phyloP scores from a whole-genome alignment of 92 coral and sea anemone genomes.

The Parazoanthus swiftii region DNA sequence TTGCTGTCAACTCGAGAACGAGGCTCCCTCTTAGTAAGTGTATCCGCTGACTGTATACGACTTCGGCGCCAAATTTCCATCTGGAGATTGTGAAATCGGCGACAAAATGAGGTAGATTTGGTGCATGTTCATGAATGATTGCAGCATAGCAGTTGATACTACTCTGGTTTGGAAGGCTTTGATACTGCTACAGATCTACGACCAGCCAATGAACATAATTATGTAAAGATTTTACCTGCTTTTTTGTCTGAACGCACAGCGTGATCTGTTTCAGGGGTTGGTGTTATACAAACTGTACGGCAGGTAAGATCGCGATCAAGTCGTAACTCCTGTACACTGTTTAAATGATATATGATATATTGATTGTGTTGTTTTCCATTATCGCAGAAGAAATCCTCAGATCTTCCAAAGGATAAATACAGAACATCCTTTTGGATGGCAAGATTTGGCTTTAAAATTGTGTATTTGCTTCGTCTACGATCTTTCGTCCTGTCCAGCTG shows the following conservation, averaged over 20 bases:
- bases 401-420: background rate
- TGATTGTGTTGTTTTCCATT: background rate
- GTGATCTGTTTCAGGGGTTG: background rate
- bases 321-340: no score
- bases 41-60: conserved; percentile 37
- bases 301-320: background rate
- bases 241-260: background rate
- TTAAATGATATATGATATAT: no score
- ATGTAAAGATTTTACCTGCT: background rate
- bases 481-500: background rate
- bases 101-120: background rate
- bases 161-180: background rate
- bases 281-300: no score
- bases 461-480: background rate
- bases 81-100: conserved; percentile 30
- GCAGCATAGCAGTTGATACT: background rate
- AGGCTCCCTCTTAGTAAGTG: background rate
- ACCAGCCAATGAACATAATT: background rate
- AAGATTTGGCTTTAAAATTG: background rate
- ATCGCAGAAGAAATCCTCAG: background rate
- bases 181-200: background rate
- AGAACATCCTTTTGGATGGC: background rate
- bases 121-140: background rate
- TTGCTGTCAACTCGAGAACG: background rate
- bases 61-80: conserved; percentile 37